These are phyloP conservation scores for Anisognathus igniventris DNA, from an alignment of 2,797 vertebrate genomes.

Conservation along the genomic window DNA sequence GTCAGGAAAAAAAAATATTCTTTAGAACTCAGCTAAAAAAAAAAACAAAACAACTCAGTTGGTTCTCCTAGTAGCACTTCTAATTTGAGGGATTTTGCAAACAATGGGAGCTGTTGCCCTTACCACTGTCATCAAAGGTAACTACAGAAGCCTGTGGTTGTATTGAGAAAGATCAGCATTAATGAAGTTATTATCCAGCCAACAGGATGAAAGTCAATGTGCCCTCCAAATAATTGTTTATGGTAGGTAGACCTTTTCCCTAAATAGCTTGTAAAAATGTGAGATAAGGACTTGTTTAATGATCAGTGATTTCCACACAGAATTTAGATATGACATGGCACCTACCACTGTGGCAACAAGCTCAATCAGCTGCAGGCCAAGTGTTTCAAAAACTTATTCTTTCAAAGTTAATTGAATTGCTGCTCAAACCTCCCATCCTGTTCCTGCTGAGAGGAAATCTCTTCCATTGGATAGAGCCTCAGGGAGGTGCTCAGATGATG, in stretches of 20 bases:
- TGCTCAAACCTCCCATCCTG: not conserved
- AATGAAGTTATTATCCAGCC: not conserved
- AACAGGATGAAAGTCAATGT: not conserved
- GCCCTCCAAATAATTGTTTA: not conserved
- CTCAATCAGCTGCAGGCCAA: not conserved
- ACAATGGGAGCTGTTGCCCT: not conserved
- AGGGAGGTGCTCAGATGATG: not conserved
- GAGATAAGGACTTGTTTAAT: not conserved
- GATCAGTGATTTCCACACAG: not conserved
- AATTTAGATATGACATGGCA: not conserved
- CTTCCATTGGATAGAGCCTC: not conserved
- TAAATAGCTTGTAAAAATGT: not conserved
- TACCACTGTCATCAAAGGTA: not conserved
- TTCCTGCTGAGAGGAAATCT: not conserved
- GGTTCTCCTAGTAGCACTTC: not conserved
- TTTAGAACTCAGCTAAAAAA: not conserved
- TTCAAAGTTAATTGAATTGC: not conserved
- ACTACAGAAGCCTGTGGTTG: not conserved
- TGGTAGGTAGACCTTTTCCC: not conserved
- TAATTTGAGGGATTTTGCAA: not conserved
- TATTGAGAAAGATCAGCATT: not conserved
- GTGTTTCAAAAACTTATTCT: slow-evolving; percentile 1
- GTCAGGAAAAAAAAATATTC: not conserved
- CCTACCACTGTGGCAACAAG: not conserved
- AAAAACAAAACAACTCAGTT: not conserved